phyloP scores from a whole-genome alignment of 2,797 vertebrate genomes.

The Gadopsis bispinosus region DNA sequence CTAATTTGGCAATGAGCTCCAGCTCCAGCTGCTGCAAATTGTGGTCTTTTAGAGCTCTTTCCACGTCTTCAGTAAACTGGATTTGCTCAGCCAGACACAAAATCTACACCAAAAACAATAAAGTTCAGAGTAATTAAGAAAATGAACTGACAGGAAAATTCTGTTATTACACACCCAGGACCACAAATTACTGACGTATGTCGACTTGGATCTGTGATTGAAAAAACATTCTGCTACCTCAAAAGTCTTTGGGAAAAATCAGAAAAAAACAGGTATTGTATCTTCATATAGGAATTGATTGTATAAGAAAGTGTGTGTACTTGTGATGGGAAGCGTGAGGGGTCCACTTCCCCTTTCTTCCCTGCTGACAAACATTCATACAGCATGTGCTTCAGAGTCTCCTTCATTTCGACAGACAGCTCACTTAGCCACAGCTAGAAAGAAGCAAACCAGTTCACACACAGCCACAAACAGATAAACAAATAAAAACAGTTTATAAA shows the following conservation, averaged over 20 bases:
- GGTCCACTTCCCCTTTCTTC: conserved; percentile 89
- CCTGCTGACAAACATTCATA: conserved; percentile 89
- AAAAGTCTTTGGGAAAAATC: not conserved
- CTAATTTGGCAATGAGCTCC: conserved; percentile 91
- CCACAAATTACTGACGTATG: not conserved
- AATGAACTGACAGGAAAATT: not conserved
- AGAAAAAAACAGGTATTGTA: not conserved
- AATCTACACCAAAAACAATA: conserved; percentile 82
- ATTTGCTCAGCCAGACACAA: conserved; percentile 96
- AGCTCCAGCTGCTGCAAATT: conserved; percentile 90
- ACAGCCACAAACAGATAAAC: conserved; percentile 12
- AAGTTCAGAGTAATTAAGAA: not conserved
- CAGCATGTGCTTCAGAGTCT: conserved; percentile 91
- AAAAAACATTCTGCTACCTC: not conserved
- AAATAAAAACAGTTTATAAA: conserved; percentile 6
- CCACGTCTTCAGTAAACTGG: conserved; percentile 96
- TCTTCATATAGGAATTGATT: not conserved
- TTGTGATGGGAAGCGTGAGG: conserved; percentile 93
- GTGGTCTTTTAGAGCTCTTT: conserved; percentile 88
- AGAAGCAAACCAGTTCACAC: conserved; percentile 16
- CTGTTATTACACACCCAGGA: not conserved
- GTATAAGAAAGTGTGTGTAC: conserved; percentile 72
- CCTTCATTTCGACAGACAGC: conserved; percentile 95
- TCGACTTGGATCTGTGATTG: not conserved
- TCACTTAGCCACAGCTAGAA: conserved; percentile 91